phyloP scores from a whole-genome alignment of 1,140 invertebrate species.

The Lanistes nyassanus region DNA sequence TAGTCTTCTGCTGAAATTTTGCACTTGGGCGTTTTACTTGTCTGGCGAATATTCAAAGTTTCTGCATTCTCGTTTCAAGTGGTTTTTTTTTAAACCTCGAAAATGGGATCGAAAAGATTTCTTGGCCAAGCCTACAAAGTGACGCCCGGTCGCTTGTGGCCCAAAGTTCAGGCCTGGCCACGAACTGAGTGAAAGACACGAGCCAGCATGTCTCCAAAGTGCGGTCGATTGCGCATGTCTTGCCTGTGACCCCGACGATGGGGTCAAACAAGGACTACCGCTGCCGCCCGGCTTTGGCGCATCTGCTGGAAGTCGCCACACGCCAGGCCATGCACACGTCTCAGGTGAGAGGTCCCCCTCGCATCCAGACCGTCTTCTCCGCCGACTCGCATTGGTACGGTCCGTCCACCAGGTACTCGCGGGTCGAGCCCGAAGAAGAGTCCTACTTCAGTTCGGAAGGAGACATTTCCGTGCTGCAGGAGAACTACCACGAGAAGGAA shows the following conservation, averaged over 20 bases:
- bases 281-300: conserved; percentile 16
- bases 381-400: neutral
- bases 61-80: no score
- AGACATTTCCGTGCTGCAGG: conserved; percentile 6
- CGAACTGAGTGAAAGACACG: no score
- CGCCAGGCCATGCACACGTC: conserved; percentile 22
- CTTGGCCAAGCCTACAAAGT: no score
- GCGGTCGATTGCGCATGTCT: no score
- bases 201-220: no score
- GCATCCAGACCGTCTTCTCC: neutral
- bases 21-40: no score
- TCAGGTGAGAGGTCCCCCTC: conserved; percentile 12
- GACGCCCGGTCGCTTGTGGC: no score
- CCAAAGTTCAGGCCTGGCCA: no score
- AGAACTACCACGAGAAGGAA: neutral
- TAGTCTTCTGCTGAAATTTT: no score
- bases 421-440: conserved; percentile 7
- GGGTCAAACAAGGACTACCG: conserved; percentile 17
- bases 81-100: no score
- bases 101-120: no score
- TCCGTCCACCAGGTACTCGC: neutral
- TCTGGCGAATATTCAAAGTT: no score
- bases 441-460: conserved; percentile 19
- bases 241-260: neutral
- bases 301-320: conserved; percentile 15